These are phyloP conservation scores for Alcis repandata DNA, from an alignment of 2,888 invertebrate species.

Conservation along the genomic window DNA sequence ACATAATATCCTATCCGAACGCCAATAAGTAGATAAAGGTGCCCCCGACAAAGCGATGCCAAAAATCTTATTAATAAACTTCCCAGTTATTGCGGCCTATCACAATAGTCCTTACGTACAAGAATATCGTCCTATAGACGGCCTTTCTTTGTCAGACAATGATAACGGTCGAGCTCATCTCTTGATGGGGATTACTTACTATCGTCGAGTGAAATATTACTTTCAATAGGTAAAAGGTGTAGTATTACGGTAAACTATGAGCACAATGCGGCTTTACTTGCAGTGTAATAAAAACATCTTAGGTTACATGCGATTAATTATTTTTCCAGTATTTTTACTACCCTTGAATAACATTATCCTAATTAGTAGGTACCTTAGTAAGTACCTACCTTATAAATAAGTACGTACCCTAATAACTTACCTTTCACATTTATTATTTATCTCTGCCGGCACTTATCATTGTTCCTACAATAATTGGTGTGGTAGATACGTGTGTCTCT, in stretches of 20 bases:
- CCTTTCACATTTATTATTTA: too few species aligned
- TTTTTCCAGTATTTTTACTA: too few species aligned
- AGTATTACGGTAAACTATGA: background rate
- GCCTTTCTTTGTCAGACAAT: conserved; percentile 38
- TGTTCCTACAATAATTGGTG: too few species aligned
- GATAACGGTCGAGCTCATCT: conserved; percentile 36
- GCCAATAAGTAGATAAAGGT: background rate
- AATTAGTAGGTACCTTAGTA: too few species aligned
- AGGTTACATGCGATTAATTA: too few species aligned
- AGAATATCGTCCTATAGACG: conserved; percentile 20
- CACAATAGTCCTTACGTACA: conserved; percentile 27
- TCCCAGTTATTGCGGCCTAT: conserved; percentile 7
- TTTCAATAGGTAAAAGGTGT: conserved; percentile 18
- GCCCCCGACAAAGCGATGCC: conserved; percentile 2
- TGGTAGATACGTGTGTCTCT: too few species aligned
- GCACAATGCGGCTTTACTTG: background rate
- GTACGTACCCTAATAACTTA: too few species aligned
- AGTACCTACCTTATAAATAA: too few species aligned
- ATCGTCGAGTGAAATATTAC: conserved; percentile 31
- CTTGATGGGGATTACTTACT: conserved; percentile 37
- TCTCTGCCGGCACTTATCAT: background rate
- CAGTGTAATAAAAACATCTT: too few species aligned
- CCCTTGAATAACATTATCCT: too few species aligned
- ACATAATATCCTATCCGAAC: background rate
- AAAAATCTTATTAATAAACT: conserved; percentile 28